Base-by-base conservation (phyloP, 2,797 vertebrate genomes). In the Enteromius fasciolatus region DNA sequence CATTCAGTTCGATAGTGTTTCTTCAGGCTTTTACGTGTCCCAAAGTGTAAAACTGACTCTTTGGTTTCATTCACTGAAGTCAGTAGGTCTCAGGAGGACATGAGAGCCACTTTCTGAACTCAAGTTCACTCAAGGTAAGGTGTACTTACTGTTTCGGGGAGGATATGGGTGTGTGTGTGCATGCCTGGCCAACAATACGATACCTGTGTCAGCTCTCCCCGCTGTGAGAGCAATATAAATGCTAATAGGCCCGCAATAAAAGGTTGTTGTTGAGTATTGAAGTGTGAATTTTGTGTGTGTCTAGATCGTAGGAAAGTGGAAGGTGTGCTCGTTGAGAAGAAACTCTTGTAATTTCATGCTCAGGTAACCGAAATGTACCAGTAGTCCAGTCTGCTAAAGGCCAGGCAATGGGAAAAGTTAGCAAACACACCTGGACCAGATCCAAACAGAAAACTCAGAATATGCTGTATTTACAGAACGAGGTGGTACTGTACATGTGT, bases 161-260 rank as follows among this genome's bases (percentile, higher is more conserved):
- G 31, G 80, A 66, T 23, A 36, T 59, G 36, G 25, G 36, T 39
- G 48, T 33, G 23, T 80, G n/a, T 50, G 5, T 39, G 48, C 52
- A 66, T 67, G 44, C 59, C 28, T 68, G 66, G n/a, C 50, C 57
- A 67, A 69, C 23, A 50, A 77, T 52, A 66, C n/a, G 36, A 66
- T 50, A 59, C 68, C 44, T 18, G 63, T 76, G 70, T 83, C 69
- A 80, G 81, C 31, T 31, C 31, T 59, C 25, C 18, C 41, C 57
- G 69, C 61, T 74, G 72, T 31, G 44, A 82, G 50, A 52, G 66
- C 83, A 82, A 82, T 82, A 69, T 84, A 86, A 87, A 85, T 80
- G 83, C 73, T 81, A 81, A 82, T 88, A 2, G 52, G 17, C 59
- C 15, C 5, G 36, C 57, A 48, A 66, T 54, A 52, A 67, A 67